Conservation (phyloP, 2,888 invertebrate genomes). For the Deilephila porcellus region DNA sequence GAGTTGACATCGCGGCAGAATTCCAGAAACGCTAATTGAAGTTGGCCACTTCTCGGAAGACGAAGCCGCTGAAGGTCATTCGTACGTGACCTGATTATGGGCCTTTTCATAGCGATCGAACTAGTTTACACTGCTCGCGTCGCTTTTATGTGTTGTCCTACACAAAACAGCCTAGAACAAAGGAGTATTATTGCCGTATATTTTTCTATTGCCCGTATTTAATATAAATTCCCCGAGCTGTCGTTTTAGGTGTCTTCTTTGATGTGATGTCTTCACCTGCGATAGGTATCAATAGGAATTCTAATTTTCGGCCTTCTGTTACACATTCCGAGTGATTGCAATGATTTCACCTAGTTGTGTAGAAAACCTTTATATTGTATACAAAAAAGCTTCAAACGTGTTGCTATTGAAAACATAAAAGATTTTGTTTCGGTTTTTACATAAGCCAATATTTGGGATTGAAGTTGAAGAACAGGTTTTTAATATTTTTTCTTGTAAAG, state of each 20-base stretch:
- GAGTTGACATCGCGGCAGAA: conserved; percentile 38
- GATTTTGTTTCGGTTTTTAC: neutral
- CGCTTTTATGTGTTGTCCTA: conserved; percentile 45
- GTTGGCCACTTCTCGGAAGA: conserved; percentile 46
- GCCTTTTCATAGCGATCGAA: conserved; percentile 56
- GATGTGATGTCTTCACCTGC: conserved; percentile 2
- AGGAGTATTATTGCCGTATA: conserved; percentile 40
- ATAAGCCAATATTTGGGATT: too few relatives aligned
- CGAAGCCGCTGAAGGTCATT: conserved; percentile 53
- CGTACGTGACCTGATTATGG: conserved; percentile 62
- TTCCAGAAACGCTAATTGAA: conserved; percentile 45
- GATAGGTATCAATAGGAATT: conserved; percentile 3
- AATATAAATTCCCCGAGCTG: conserved; percentile 10
- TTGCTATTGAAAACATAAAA: neutral
- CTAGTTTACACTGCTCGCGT: conserved; percentile 41
- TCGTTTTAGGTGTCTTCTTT: neutral
- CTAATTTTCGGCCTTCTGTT: neutral
- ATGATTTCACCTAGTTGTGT: conserved; percentile 11
- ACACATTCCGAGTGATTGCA: conserved; percentile 7
- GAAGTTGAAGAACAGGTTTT: too few relatives aligned
- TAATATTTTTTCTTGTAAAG: too few relatives aligned
- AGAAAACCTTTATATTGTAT: neutral
- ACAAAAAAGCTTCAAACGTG: too few relatives aligned
- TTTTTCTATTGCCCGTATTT: conserved; percentile 5
- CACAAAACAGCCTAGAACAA: conserved; percentile 46